phyloP scores from a whole-genome alignment of 2,113 vertebrate species.

The Thymallus thymallus region DNA sequence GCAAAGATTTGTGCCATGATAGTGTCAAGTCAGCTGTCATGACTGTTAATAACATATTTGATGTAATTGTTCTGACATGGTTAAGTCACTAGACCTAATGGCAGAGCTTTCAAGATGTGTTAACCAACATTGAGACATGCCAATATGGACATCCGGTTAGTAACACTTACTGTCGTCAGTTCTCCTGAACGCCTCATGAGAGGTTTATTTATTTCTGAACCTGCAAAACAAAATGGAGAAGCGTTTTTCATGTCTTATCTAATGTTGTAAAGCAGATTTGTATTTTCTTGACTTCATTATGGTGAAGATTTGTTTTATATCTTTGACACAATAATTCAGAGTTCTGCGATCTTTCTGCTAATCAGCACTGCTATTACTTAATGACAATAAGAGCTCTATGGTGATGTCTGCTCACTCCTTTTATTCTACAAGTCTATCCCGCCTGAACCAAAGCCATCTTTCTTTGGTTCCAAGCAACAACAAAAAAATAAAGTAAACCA shows the following conservation, averaged over 20 bases:
- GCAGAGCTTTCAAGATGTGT: constrained; percentile 17
- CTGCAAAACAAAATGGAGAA: constrained; percentile 16
- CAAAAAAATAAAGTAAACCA: constrained; percentile 64
- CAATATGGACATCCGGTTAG: constrained; percentile 33
- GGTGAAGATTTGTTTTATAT: constrained; percentile 56
- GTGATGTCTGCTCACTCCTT: constrained; percentile 52
- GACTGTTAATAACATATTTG: constrained; percentile 13
- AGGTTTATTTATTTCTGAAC: constrained; percentile 40
- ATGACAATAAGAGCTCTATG: constrained; percentile 45
- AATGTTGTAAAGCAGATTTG: constrained; percentile 67
- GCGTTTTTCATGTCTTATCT: constrained; percentile 47
- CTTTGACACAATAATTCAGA: constrained; percentile 65
- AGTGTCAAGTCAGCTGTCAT: background rate
- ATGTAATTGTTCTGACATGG: constrained; percentile 45
- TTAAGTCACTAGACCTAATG: constrained; percentile 22
- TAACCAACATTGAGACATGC: constrained; percentile 29
- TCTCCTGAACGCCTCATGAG: constrained; percentile 29
- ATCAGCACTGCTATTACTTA: constrained; percentile 46
- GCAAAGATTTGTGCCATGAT: constrained; percentile 3
- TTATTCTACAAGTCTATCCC: constrained; percentile 53
- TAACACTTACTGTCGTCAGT: constrained; percentile 31
- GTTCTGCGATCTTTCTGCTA: constrained; percentile 47
- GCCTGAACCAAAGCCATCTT: constrained; percentile 41
- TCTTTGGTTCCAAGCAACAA: constrained; percentile 48
- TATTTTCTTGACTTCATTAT: constrained; percentile 59